Percentiles rank a stretch among this genome's conserved stretches.
Conservation (phyloP, 2,797 vertebrate species). For the Somateria mollissima region DNA sequence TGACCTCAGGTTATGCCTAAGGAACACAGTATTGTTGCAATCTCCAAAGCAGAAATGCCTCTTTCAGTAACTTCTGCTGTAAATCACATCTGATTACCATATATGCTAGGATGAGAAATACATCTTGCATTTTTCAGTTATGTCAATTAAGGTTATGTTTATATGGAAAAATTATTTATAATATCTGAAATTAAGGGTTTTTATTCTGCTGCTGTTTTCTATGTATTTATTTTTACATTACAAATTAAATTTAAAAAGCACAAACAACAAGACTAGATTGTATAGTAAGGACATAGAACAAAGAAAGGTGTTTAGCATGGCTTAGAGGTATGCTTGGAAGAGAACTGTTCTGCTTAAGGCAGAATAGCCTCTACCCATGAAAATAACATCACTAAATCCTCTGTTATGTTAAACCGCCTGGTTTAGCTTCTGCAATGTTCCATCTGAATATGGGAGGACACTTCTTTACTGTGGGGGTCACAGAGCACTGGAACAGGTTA, state of each 20-base stretch:
- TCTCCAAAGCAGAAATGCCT: conserved; percentile 48
- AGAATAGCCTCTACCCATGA: neutral
- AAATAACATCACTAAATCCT: neutral
- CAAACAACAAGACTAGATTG: neutral
- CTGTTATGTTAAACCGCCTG: neutral
- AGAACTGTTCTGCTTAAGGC: neutral
- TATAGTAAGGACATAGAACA: neutral
- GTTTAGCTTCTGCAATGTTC: neutral
- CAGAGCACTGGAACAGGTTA: no score
- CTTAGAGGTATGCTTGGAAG: neutral
- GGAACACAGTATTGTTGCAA: neutral
- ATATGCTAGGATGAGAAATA: conserved; percentile 15
- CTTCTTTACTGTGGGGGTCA: no score
- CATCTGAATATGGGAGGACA: no score
- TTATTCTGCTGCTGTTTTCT: conserved; percentile 3
- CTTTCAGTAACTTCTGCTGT: conserved; percentile 11
- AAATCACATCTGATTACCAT: conserved; percentile 53
- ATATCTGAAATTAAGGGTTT: neutral
- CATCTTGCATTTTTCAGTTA: conserved; percentile 32
- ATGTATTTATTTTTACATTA: conserved; percentile 6
- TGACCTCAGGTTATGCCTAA: conserved; percentile 15
- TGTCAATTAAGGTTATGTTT: conserved; percentile 42
- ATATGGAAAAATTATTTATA: conserved; percentile 18
- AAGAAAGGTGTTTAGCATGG: neutral
- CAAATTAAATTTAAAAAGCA: neutral